Percentiles rank a stretch among this genome's conserved stretches.
These are phyloP conservation scores for Aradophagus sp. DNA, from an alignment of 1,140 invertebrate genomes.

Conservation along the genomic window DNA sequence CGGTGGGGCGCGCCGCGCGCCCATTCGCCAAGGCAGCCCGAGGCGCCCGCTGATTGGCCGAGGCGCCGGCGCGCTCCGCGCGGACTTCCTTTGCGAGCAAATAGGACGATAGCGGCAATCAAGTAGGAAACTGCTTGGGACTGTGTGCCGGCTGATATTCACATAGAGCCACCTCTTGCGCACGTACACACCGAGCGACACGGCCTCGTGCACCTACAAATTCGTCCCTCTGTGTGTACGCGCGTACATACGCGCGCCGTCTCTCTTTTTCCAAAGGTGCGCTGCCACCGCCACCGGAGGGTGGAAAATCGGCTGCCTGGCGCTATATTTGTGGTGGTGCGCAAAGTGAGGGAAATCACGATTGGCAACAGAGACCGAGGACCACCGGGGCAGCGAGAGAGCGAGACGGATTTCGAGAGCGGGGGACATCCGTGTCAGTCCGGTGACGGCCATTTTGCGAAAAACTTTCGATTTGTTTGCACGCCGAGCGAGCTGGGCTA, in stretches of 20 bases:
- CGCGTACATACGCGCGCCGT: slow-evolving; percentile 37
- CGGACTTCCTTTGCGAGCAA: slow-evolving; percentile 67
- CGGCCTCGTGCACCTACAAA: slow-evolving; percentile 39
- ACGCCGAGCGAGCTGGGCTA: slow-evolving; percentile 61
- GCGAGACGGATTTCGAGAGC: slow-evolving; percentile 63
- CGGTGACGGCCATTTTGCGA: slow-evolving; percentile 75
- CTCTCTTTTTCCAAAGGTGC: slow-evolving; percentile 49
- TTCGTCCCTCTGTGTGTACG: slow-evolving; percentile 15
- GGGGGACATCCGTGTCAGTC: slow-evolving; percentile 72
- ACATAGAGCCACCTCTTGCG: slow-evolving; percentile 68
- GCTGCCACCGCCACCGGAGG: slow-evolving; percentile 55
- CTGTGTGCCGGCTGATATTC: slow-evolving; percentile 74
- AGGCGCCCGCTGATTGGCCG: slow-evolving; percentile 57
- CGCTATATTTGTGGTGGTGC: slow-evolving; percentile 75
- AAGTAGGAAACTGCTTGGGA: slow-evolving; percentile 76
- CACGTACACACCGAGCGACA: slow-evolving; percentile 28
- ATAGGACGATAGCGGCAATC: slow-evolving; percentile 74
- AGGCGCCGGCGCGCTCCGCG: slow-evolving; percentile 62
- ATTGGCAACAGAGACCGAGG: slow-evolving; percentile 61
- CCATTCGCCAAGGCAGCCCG: slow-evolving; percentile 59
- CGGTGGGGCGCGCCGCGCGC: slow-evolving; percentile 58
- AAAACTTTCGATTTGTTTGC: slow-evolving; percentile 74
- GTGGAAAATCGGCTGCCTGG: slow-evolving; percentile 72
- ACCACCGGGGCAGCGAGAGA: slow-evolving; percentile 21
- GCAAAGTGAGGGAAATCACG: slow-evolving; percentile 73